Evolutionary conservation across 1,140 invertebrate genomes (phyloP).

Genomic region (Caenorhabditis latens): DNA sequence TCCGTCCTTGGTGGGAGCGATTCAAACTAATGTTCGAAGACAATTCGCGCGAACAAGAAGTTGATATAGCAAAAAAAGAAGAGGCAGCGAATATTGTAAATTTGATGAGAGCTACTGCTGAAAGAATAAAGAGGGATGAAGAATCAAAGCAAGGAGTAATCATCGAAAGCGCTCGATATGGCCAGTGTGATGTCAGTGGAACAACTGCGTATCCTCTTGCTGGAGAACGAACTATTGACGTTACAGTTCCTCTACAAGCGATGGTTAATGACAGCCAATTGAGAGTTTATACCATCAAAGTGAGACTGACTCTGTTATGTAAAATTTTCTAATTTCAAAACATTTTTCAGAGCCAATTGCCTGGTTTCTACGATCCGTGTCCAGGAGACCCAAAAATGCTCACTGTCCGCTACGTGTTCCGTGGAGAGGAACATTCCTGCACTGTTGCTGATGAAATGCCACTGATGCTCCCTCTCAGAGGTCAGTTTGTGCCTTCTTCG

Average conservation of each 20-base stretch:
- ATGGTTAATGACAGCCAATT: constrained; percentile 91
- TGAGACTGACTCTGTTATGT: constrained; percentile 78
- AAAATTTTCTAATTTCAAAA: neutral
- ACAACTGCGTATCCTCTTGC: constrained; percentile 70
- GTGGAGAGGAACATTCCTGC: constrained; percentile 85
- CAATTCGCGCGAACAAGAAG: constrained; percentile 62
- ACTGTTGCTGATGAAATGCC: constrained; percentile 86
- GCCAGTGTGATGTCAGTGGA: constrained; percentile 63
- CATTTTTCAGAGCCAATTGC: constrained; percentile 87
- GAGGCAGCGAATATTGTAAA: constrained; percentile 79
- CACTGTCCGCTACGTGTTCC: constrained; percentile 88
- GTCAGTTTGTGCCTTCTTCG: neutral
- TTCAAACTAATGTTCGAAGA: constrained; percentile 72
- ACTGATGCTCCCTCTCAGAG: constrained; percentile 83
- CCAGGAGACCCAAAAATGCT: constrained; percentile 92
- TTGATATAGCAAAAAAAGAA: constrained; percentile 71
- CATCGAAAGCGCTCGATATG: constrained; percentile 80
- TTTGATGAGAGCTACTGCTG: constrained; percentile 84
- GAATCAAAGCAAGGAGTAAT: constrained; percentile 85
- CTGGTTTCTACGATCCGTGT: constrained; percentile 96
- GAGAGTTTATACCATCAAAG: constrained; percentile 88
- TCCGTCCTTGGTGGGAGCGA: constrained; percentile 63
- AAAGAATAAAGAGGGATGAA: constrained; percentile 82
- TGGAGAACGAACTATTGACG: constrained; percentile 85
- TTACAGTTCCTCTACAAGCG: constrained; percentile 92